phyloP scores from a whole-genome alignment of 2,888 invertebrate species.

The Apeira syringaria region DNA sequence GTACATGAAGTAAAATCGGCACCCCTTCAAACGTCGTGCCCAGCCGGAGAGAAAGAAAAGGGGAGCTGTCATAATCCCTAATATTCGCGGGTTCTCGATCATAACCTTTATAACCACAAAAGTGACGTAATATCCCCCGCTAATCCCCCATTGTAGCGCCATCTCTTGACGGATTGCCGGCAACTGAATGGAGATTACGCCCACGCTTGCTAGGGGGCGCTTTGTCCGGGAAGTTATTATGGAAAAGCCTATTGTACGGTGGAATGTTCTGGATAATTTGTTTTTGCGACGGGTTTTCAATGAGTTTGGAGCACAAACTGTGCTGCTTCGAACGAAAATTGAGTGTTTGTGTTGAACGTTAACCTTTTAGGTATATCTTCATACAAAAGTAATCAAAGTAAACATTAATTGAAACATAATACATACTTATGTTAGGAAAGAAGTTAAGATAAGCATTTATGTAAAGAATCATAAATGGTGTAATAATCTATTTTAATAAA shows the following conservation, averaged over 20 bases:
- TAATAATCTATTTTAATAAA: no score
- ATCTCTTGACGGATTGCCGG: conserved; percentile 79
- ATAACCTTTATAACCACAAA: conserved; percentile 68
- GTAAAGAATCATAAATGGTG: no score
- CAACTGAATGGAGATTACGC: conserved; percentile 71
- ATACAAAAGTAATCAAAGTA: no score
- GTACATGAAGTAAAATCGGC: conserved; percentile 21
- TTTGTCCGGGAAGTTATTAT: conserved; percentile 68
- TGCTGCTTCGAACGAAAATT: conserved; percentile 2
- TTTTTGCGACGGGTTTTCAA: conserved; percentile 58
- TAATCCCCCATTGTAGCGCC: conserved; percentile 80
- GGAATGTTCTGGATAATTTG: conserved; percentile 56
- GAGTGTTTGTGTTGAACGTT: background rate
- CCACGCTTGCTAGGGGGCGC: conserved; percentile 53
- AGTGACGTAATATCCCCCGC: conserved; percentile 77
- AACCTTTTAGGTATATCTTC: no score
- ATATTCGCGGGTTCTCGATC: conserved; percentile 76
- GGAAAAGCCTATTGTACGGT: conserved; percentile 60
- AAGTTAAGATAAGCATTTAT: no score
- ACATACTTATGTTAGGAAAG: no score
- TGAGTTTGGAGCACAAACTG: conserved; percentile 27
- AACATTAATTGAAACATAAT: no score
- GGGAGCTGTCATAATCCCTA: conserved; percentile 77
- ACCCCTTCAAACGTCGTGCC: conserved; percentile 21
- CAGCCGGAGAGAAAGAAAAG: conserved; percentile 45